Evolutionary conservation across 2,888 invertebrate species (phyloP).

Genomic region (Plusia festucae): DNA sequence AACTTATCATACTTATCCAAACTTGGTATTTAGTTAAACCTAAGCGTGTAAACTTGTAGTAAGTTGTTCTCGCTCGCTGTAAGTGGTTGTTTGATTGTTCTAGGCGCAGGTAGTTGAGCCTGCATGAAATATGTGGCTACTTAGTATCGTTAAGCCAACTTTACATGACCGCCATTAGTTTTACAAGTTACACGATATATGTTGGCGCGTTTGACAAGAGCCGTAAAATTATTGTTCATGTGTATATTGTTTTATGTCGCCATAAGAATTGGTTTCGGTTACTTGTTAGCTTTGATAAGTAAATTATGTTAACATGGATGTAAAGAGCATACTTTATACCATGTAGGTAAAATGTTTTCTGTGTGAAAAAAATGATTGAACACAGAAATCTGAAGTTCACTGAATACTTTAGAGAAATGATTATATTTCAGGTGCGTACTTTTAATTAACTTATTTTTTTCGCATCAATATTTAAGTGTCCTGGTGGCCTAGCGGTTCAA

Average conservation of each 20-base stretch:
- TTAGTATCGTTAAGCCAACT: slow-evolving; percentile 84
- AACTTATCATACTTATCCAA: slow-evolving; percentile 85
- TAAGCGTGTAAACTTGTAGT: slow-evolving; percentile 73
- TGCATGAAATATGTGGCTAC: slow-evolving; percentile 86
- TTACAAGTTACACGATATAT: slow-evolving; percentile 78
- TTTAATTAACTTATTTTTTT: too few relatives aligned
- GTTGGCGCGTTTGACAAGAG: slow-evolving; percentile 53
- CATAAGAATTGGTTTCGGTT: slow-evolving; percentile 12
- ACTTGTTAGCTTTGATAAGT: neutral
- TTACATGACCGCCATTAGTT: slow-evolving; percentile 80
- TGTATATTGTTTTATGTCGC: slow-evolving; percentile 15
- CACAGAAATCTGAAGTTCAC: neutral
- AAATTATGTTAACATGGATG: neutral
- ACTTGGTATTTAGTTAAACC: slow-evolving; percentile 87
- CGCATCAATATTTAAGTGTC: too few relatives aligned
- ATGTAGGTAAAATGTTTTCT: neutral
- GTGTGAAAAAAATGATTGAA: neutral
- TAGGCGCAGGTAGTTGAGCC: slow-evolving; percentile 86
- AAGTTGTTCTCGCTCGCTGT: slow-evolving; percentile 71
- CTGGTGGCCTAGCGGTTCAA: too few relatives aligned
- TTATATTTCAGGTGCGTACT: neutral
- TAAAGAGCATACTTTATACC: neutral
- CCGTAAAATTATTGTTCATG: slow-evolving; percentile 21
- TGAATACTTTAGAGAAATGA: neutral
- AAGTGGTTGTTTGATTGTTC: slow-evolving; percentile 86